Percentiles rank a stretch among this genome's conserved stretches.
These are phyloP conservation scores for Ophthalmolycus amberensis DNA, from an alignment of 2,113 vertebrate genomes.

Conservation along the genomic window DNA sequence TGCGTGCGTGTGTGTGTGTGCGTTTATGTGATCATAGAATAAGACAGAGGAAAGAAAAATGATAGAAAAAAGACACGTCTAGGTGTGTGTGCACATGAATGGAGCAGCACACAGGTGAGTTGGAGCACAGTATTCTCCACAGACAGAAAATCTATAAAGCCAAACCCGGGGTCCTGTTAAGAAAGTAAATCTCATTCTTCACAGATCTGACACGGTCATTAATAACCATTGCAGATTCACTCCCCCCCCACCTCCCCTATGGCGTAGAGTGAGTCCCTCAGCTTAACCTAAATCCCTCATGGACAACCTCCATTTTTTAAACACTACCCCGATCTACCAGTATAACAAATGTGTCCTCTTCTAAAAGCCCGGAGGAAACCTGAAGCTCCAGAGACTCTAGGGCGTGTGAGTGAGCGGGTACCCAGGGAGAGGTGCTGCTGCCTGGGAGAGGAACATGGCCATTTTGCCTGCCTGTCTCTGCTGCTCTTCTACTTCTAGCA, in stretches of 20 bases:
- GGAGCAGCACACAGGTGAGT: constrained; percentile 69
- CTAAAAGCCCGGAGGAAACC: constrained; percentile 65
- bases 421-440: constrained; percentile 71
- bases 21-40: constrained; percentile 24
- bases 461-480: constrained; percentile 27
- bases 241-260: constrained; percentile 59
- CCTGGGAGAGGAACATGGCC: constrained; percentile 58
- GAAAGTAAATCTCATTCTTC: constrained; percentile 80
- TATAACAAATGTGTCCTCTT: constrained; percentile 62
- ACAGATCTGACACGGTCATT: constrained; percentile 79
- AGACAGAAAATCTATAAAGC: constrained; percentile 79
- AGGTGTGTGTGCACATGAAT: constrained; percentile 26
- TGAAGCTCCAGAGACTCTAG: constrained; percentile 73
- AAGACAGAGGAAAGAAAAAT: constrained; percentile 44
- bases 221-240: constrained; percentile 78
- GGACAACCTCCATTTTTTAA: constrained; percentile 60
- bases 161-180: constrained; percentile 75
- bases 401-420: constrained; percentile 47
- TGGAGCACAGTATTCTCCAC: constrained; percentile 67
- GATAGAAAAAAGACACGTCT: constrained; percentile 30
- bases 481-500: constrained; percentile 3
- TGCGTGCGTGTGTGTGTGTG: neutral
- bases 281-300: constrained; percentile 74
- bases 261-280: constrained; percentile 68
- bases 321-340: constrained; percentile 55